phyloP scores from a whole-genome alignment of 2,113 vertebrate species.

The Martes martes region DNA sequence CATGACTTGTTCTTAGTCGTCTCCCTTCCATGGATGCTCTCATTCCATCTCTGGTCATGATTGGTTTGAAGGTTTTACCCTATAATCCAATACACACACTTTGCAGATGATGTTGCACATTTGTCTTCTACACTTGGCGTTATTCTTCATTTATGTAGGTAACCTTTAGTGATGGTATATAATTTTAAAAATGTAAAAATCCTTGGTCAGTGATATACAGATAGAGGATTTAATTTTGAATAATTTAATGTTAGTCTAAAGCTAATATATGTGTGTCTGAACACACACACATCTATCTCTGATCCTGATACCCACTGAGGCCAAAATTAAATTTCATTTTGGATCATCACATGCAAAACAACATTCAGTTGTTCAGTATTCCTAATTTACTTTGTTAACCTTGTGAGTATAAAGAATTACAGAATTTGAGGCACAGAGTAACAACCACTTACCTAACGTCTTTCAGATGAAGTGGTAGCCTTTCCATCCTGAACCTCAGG shows the following conservation, averaged over 20 bases:
- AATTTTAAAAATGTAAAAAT: not conserved
- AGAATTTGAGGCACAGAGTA: constrained; percentile 6
- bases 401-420: not conserved
- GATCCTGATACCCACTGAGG: not conserved
- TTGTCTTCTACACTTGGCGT: constrained; percentile 13
- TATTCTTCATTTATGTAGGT: constrained; percentile 27
- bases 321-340: constrained; percentile 38
- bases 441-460: not conserved
- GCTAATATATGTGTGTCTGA: not conserved
- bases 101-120: not conserved
- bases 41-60: constrained; percentile 33
- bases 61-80: not conserved
- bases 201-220: not conserved
- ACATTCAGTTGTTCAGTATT: not conserved
- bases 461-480: not conserved
- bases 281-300: not conserved
- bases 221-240: constrained; percentile 32
- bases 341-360: not conserved
- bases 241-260: constrained; percentile 27
- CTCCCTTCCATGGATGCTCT: not conserved
- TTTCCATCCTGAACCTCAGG: not conserved
- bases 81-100: not conserved
- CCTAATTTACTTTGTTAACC: not conserved
- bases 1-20: not conserved
- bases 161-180: constrained; percentile 18